Base-by-base conservation (phyloP, 2,888 invertebrate genomes). In the Cancer borealis region DNA sequence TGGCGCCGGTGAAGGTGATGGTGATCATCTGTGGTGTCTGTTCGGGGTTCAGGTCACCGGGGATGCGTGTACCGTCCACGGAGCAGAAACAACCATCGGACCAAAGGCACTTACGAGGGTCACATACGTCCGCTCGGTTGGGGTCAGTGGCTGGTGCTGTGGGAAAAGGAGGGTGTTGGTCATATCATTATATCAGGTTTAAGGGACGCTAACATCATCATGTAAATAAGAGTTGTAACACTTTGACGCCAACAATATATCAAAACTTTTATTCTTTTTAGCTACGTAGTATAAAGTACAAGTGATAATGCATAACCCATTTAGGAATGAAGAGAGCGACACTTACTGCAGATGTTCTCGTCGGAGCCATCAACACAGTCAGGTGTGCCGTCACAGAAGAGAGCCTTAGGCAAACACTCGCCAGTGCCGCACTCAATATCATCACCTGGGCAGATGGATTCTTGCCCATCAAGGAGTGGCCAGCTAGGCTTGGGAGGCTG, bases 301-400 rank as follows among this genome's bases (percentile, higher is more conserved):
- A 4, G 54, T 26, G 6, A 17, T 8, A n/a, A 26, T 26, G 8
- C n/a, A 30, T 90, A 21, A 47, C 47, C 3, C 39, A 21, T 46
- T 21, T 5, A 47, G 46, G 88, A 88, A 88, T 26, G 26, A 49
- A 49, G 10, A 66, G 17, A 5, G 17, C 2, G 66, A 49, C 5
- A 94, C 94, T 94, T 92, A 99, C 99, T 98, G 97, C 99, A 99
- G 96, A 99, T 98, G 96, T 99, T 99, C 97, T 99, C 99, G 96
- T 99, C 99, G 92, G 99, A 99, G 96, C 98, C 99, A 96, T 99
- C 99, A 96, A 98, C 98, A 97, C 99, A 99, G 96, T 99, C 99
- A 92, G 98, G 97, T 97, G 98, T 98, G 96, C 98, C 98, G 96
- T 99, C 98, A 97, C 99, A 99, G 97, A 99, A 99, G 93, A 99